Evolutionary conservation across 2,888 invertebrate species (phyloP), one percentile per base, ranked within the genome.

Genomic region (Euzetes globulus): DNA sequence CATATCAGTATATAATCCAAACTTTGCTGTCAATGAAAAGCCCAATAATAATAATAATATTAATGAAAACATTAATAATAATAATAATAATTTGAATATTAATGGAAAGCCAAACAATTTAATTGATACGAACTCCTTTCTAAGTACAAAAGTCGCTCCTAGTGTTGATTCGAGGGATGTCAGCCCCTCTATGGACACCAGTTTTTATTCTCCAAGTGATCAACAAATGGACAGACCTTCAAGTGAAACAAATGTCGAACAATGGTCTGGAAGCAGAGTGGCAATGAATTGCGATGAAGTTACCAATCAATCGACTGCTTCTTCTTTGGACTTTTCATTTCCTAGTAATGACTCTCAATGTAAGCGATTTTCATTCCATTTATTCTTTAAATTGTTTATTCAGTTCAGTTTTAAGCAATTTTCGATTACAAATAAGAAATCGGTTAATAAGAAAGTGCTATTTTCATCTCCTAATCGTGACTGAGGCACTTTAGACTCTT

Each of bases 291-390:
- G 45, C 19, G 70, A 70, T 25, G 70, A 70, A 37, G 1, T 70
- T 19, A 22, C 37, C 11, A 70, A 70, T 41, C 70, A 70, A 19
- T 70, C 70, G 11, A 19, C 70, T 25, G 47, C 45, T 70, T 70
- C 70, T 19, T 70, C 45, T 17, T n/a, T 70, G 1, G 22, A 22
- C 37, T 70, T 70, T 47, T 70, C 70, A 25, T 70, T 70, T 68
- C 68, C 68, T 6, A 68, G 68, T 47, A 70, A 70, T 70, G 70
- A 70, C 47, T 70, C 70, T 17, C 45, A 70, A 47, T 70, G 70
- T 70, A 47, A 45, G 70, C 47, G 1, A 47, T 13, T 9, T 3
- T 27, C 27, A 17, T 15, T n/a, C n/a, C n/a, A n/a, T n/a, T n/a
- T n/a, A n/a, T n/a, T n/a, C n/a, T n/a, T n/a, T n/a, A n/a, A n/a